Conservation (phyloP, 2,113 vertebrate species). For the Anthoscopus minutus region DNA sequence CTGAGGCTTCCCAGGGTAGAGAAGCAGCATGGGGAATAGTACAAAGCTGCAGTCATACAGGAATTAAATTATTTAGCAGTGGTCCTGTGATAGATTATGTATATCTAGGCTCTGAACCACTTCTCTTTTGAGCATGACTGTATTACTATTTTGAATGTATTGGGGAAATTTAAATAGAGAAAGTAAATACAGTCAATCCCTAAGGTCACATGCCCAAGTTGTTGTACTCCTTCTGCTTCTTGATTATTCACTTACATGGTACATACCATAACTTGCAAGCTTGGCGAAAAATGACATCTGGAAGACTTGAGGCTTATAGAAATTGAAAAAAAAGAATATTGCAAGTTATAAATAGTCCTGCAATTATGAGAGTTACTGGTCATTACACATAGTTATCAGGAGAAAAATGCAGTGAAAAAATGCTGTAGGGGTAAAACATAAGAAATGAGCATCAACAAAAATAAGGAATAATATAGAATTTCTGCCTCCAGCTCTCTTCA, state of each 20-base stretch:
- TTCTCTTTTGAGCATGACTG: neutral
- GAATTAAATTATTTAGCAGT: neutral
- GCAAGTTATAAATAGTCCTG: neutral
- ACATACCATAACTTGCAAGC: neutral
- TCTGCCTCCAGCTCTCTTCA: neutral
- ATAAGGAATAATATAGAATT: neutral
- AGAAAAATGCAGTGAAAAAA: neutral
- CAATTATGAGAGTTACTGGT: neutral
- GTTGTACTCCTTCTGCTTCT: neutral
- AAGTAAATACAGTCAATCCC: neutral
- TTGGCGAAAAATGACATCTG: neutral
- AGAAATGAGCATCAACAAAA: neutral
- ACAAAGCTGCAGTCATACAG: accelerated
- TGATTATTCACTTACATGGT: neutral
- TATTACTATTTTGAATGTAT: neutral
- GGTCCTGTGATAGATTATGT: neutral
- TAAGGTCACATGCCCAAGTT: neutral
- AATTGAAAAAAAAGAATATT: too few relatives aligned
- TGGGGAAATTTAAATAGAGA: neutral
- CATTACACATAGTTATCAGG: neutral
- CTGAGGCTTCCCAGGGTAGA: neutral
- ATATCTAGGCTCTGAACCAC: neutral
- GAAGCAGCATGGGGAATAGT: neutral
- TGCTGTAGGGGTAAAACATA: neutral
- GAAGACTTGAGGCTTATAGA: neutral